Percentiles rank a stretch among this genome's conserved stretches.
Conservation (phyloP, 2,797 vertebrate species). For the Acanthornis magna region DNA sequence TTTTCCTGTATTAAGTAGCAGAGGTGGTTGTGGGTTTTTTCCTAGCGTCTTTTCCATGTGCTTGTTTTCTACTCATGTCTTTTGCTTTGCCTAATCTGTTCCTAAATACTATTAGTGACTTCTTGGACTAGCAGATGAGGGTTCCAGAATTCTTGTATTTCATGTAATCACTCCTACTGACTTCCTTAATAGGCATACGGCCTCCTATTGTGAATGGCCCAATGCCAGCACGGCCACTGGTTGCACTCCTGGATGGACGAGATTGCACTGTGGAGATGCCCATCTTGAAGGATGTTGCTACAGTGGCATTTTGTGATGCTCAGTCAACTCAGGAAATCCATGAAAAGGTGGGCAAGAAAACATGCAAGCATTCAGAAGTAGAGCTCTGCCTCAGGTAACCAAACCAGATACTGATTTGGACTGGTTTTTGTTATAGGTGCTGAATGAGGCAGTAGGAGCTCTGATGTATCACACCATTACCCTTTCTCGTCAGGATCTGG, state of each 20-base stretch:
- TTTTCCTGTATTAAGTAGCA: neutral
- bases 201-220: slow-evolving; percentile 88
- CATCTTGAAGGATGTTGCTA: slow-evolving; percentile 89
- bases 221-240: slow-evolving; percentile 85
- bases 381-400: neutral
- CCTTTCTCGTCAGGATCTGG: slow-evolving; percentile 87
- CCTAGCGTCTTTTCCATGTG: neutral
- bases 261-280: slow-evolving; percentile 90
- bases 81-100: neutral
- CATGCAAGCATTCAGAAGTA: neutral
- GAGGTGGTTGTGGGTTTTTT: neutral
- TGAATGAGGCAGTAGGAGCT: slow-evolving; percentile 89
- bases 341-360: slow-evolving; percentile 79
- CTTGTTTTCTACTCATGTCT: neutral
- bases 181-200: slow-evolving; percentile 80
- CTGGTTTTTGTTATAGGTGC: slow-evolving; percentile 74
- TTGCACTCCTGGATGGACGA: slow-evolving; percentile 85
- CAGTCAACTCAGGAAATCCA: slow-evolving; percentile 92
- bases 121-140: neutral
- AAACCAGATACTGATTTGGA: neutral
- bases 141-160: neutral
- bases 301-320: slow-evolving; percentile 89
- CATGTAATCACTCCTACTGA: neutral
- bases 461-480: slow-evolving; percentile 91
- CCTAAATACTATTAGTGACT: neutral